A percentile compares a stretch with the other conserved stretches of the same genome.
Evolutionary conservation across 1,140 invertebrate genomes (phyloP).

Genomic region (Charaxes varanes): DNA sequence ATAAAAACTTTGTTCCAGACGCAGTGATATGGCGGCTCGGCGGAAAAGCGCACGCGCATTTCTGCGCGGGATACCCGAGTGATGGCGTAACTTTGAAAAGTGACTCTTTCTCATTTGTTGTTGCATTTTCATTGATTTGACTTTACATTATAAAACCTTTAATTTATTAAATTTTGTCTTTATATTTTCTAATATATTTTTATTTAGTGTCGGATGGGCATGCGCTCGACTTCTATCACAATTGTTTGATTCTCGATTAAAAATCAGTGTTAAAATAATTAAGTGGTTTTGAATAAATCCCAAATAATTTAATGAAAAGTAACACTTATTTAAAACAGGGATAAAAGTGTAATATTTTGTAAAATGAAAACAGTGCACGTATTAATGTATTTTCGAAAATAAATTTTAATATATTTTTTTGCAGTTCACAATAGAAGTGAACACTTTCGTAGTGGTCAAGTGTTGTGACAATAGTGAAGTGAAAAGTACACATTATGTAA

Average conservation of each 20-base stretch:
- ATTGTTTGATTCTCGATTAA: too few relatives aligned
- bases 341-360: too few relatives aligned
- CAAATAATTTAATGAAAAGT: too few relatives aligned
- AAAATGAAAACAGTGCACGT: too few relatives aligned
- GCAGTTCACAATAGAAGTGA: slow-evolving; percentile 1
- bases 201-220: too few relatives aligned
- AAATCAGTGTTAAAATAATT: too few relatives aligned
- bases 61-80: slow-evolving; percentile 5
- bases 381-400: too few relatives aligned
- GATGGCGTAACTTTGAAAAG: slow-evolving; percentile 13
- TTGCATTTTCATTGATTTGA: background rate
- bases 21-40: slow-evolving; percentile 28
- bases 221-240: too few relatives aligned
- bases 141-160: background rate
- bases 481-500: slow-evolving; percentile 24
- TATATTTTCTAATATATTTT: too few relatives aligned
- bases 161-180: background rate
- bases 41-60: slow-evolving; percentile 14
- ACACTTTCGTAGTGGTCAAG: background rate
- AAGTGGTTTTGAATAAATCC: too few relatives aligned
- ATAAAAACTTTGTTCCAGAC: slow-evolving; percentile 21
- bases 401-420: background rate
- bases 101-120: slow-evolving; percentile 3
- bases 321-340: too few relatives aligned
- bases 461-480: slow-evolving; percentile 20